Percentiles rank a stretch among this genome's conserved stretches.
These are phyloP conservation scores for Struthio camelus DNA, from an alignment of 2,113 vertebrate species.

Conservation along the genomic window DNA sequence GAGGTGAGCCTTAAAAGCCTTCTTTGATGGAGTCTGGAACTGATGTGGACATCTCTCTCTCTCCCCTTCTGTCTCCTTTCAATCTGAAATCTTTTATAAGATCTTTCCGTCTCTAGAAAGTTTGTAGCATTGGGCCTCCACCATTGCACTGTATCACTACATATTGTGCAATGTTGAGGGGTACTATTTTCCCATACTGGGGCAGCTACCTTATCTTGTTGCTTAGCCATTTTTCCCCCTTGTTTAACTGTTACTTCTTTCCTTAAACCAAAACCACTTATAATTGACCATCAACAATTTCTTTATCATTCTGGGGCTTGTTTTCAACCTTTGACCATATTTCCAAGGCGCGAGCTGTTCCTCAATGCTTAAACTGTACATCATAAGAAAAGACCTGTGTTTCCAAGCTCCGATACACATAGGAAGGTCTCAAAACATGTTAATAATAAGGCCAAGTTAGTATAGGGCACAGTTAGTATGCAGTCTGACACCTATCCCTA, in stretches of 20 bases:
- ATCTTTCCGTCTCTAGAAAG: neutral
- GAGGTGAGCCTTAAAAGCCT: neutral
- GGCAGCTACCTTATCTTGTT: neutral
- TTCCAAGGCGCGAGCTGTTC: neutral
- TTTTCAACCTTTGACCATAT: neutral
- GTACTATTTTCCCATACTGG: neutral
- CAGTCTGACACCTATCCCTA: neutral
- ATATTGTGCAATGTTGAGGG: neutral
- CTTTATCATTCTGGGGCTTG: neutral
- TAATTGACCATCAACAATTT: neutral
- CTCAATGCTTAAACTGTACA: neutral
- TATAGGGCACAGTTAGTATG: no score
- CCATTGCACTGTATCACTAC: fast-evolving
- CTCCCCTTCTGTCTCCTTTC: neutral
- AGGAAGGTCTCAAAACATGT: neutral
- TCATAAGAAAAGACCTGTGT: neutral
- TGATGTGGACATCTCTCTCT: neutral
- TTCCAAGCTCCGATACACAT: neutral
- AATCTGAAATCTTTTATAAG: neutral
- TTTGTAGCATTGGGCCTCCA: neutral
- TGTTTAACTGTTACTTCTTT: neutral
- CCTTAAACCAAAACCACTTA: neutral
- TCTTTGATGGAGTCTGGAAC: neutral
- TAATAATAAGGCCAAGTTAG: neutral
- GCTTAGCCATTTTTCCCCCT: neutral